These are phyloP conservation scores for Dicycla oo DNA, from an alignment of 2,888 invertebrate species.

Conservation along the genomic window DNA sequence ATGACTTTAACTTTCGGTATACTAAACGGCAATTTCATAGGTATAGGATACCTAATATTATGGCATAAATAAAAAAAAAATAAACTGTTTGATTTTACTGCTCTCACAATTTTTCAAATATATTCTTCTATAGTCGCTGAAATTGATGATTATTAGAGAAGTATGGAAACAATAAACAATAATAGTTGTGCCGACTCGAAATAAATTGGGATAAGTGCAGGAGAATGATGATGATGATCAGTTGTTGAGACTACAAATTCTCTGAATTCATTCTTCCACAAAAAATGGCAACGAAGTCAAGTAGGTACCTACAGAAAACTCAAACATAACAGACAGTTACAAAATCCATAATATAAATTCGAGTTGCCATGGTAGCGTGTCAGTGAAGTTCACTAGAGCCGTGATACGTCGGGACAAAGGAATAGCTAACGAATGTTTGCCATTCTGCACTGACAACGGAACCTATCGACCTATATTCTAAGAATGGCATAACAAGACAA, in stretches of 20 bases:
- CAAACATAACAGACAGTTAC: not conserved
- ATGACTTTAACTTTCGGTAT: too few species aligned
- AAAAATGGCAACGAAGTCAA: not conserved
- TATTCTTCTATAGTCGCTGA: not conserved
- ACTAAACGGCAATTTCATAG: too few species aligned
- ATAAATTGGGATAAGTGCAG: too few species aligned
- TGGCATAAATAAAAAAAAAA: not conserved
- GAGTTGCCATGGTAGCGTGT: conserved; percentile 26
- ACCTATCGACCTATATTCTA: conserved; percentile 66
- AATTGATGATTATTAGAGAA: too few species aligned
- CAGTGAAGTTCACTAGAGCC: conserved; percentile 33
- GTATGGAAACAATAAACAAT: too few species aligned
- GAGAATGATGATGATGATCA: too few species aligned
- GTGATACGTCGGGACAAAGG: conserved; percentile 71
- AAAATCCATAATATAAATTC: conserved; percentile 22
- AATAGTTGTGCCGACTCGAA: too few species aligned
- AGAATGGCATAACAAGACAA: conserved; percentile 52
- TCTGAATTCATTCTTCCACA: not conserved
- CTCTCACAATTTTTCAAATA: not conserved
- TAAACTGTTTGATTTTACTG: not conserved
- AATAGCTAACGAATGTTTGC: conserved; percentile 78
- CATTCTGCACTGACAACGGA: conserved; percentile 67
- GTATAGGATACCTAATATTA: too few species aligned
- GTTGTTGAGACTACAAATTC: not conserved
- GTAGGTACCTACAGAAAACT: not conserved